Conservation (phyloP, 2,113 vertebrate species). For the Burhinus oedicnemus region DNA sequence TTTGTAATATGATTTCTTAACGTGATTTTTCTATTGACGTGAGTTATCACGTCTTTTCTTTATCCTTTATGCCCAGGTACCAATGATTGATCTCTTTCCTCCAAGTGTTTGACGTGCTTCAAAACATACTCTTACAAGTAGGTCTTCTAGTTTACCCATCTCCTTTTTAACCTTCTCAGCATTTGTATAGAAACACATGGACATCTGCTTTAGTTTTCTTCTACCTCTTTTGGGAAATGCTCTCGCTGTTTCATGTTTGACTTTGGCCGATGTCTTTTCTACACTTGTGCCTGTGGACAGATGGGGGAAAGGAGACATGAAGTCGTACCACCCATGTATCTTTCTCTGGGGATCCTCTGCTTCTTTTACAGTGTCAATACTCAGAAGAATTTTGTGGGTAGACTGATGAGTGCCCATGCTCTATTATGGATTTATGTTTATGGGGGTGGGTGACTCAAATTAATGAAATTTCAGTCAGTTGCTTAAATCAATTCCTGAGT, state of each 20-base stretch:
- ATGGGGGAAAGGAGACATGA: not conserved
- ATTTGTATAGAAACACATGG: not conserved
- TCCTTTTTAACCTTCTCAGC: not conserved
- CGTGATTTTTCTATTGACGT: not conserved
- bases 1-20: not conserved
- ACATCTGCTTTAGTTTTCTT: not conserved
- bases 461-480: not conserved
- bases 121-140: not conserved
- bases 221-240: not conserved
- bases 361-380: not conserved
- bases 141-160: not conserved
- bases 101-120: not conserved
- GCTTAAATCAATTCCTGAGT: not conserved
- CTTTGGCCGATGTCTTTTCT: not conserved
- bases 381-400: not conserved
- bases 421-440: not conserved
- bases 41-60: not conserved
- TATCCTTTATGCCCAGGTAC: not conserved
- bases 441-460: not conserved
- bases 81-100: not conserved
- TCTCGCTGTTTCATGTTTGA: not conserved
- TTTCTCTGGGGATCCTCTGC: not conserved
- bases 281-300: not conserved
- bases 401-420: not conserved
- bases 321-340: accelerated